Base-by-base conservation (phyloP, 2,797 vertebrate genomes). In the Sebastolobus alascanus region DNA sequence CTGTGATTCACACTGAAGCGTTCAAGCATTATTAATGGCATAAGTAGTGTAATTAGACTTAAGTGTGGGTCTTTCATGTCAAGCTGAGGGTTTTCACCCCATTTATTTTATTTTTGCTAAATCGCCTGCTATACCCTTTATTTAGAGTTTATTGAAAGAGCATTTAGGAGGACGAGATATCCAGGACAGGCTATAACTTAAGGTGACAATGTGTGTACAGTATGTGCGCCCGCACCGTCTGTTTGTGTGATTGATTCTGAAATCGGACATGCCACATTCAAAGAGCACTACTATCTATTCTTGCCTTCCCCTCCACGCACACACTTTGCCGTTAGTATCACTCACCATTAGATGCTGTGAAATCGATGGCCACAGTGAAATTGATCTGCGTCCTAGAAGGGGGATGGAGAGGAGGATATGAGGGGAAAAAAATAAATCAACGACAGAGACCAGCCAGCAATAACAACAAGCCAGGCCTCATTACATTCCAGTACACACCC, bases 281-380 rank as follows among this genome's bases (percentile, higher is more conserved):
- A 86, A 92, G 64, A 87, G 71, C 75, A 83, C 72, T 33, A 22
- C 64, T 40, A 87, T 90, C 67, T 85, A 68, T 89, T 77, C 50
- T 74, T 54, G 3, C n/a, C 35, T 43, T 18, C 37, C 58, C 54
- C 16, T 33, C 25, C 31, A 55, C 55, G 79, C 55, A 74, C 61
- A 76, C 58, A 79, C 75, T 65, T 82, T 70, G 64, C 46, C 37
- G 27, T 68, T 54, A 70, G 86, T 80, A 93, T 92, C 85, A 95
- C 97, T 97, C 95, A 99, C 98, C 98, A 68, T 99, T 99, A 91
- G 98, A 99, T 3, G 98, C 98, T 0, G 98, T 99, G 95, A 99
- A 99, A 94, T 99, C 98, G 0, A 99, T 99, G 93, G 98, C 98
- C 91, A 99, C 98, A 0, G 98, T 99, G 94, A 99, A 99, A 96